Base-by-base conservation (phyloP, 2,113 vertebrate genomes). In the Grammomys surdaster region DNA sequence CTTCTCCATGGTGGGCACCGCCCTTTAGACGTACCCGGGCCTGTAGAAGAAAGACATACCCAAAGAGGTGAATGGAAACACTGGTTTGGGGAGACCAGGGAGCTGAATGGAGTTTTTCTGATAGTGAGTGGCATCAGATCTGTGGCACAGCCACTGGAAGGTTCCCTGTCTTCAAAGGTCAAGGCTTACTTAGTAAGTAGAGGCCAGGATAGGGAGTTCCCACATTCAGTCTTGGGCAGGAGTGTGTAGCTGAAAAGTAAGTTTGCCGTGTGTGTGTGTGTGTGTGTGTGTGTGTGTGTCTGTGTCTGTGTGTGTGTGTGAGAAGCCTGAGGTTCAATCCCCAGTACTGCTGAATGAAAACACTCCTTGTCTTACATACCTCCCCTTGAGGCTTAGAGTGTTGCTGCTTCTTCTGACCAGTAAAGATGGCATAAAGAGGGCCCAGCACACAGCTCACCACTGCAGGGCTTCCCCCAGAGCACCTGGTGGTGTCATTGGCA, bases 371-470 rank as follows among this genome's bases (percentile, higher is more conserved):
- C 81, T 94, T 77, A 90, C 98, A 97, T 94, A 99, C 99, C 98
- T 98, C 98, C 70, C 97, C 97, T 43, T 97, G 98, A 88, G 95
- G 97, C 91, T 98, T 98, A 5, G 28, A 78, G 54, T 97, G 98
- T 54, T 98, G 98, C 88, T 99, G 99, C 98, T 99, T 99, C 98
- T 98, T 99, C 96, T 98, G 96, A 88, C 89, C 90, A 0, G 17
- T 96, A 96, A 98, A 98, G 0, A 98, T 91, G 58, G 98, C 31
- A 0, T 99, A 99, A 73, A 98, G 98, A 0, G 99, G 99, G 10
- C 99, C 99, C 0, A 99, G 98, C 98, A 99, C 97, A 60, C 99
- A 99, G 99, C 99, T 99, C 97, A 99, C 99, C 0, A 99, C 99
- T 0, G 98, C 99, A 0, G 99, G 98, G 97, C 96, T 98, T 84